Evolutionary conservation across 2,797 vertebrate species (phyloP).

Genomic region (Alfaro cultratus): DNA sequence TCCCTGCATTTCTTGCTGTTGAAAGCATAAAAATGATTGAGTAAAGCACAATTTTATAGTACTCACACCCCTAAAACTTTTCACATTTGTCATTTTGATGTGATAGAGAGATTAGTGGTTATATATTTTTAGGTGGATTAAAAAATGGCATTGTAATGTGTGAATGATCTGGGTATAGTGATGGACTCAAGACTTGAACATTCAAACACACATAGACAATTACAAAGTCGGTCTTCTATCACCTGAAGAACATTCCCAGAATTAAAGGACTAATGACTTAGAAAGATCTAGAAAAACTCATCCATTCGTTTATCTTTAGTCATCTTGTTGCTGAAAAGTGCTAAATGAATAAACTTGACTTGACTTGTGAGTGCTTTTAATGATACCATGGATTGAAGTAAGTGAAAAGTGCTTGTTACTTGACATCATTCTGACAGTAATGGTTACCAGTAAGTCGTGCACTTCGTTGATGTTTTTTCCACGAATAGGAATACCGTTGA

Average conservation of each 20-base stretch:
- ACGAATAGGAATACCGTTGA: conserved; percentile 91
- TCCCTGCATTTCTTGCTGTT: conserved; percentile 95
- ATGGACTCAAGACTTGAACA: no score
- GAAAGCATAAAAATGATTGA: conserved; percentile 33
- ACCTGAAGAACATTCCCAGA: no score
- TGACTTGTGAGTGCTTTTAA: background rate
- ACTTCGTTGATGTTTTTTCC: conserved; percentile 97
- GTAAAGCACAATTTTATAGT: background rate
- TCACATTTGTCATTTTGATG: background rate
- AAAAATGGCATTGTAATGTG: background rate
- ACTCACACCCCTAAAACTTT: background rate
- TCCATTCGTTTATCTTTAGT: no score
- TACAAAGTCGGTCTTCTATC: no score
- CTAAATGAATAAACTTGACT: no score
- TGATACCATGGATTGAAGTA: background rate
- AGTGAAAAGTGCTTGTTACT: background rate
- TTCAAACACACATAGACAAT: no score
- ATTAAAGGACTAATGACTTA: no score
- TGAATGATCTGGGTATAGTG: background rate
- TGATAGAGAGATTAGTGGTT: background rate
- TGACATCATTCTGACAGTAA: background rate
- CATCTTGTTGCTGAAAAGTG: no score
- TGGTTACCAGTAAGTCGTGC: conserved; percentile 90
- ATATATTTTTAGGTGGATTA: background rate
- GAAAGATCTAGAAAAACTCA: no score